Evolutionary conservation across 35 echinoderm and acorn worm genomes (phyloP).

Genomic region (Acanthaster planci): DNA sequence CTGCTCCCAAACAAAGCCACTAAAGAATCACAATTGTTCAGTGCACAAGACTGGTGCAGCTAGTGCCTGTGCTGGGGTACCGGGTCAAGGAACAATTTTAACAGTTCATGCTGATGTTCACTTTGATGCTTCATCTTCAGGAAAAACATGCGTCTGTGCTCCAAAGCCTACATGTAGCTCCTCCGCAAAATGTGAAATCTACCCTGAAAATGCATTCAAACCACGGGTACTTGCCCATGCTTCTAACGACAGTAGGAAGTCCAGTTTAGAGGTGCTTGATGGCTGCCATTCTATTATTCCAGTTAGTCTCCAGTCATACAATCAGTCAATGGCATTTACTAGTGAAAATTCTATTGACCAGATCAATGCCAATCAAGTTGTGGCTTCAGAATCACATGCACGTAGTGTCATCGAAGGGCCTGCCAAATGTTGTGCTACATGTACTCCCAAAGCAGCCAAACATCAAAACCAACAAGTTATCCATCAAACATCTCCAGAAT

Average conservation of each 20-base stretch:
- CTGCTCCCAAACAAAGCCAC: not conserved
- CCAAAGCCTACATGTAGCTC: not conserved
- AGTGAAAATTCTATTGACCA: not conserved
- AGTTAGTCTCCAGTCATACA: not conserved
- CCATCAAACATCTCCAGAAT: slow-evolving; percentile 25
- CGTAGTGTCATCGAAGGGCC: not conserved
- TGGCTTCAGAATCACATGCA: not conserved
- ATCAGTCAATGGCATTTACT: not conserved
- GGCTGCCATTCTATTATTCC: not conserved
- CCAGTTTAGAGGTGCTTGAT: too few species aligned
- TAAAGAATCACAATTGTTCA: not conserved
- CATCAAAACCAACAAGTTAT: not conserved
- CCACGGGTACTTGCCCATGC: too few species aligned
- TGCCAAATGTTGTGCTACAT: not conserved
- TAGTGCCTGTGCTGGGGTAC: not conserved
- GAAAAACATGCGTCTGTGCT: not conserved
- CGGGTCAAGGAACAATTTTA: not conserved
- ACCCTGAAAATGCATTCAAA: too few species aligned
- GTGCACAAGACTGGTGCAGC: too few species aligned
- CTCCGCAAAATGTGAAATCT: too few species aligned
- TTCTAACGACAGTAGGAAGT: too few species aligned
- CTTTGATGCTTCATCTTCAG: not conserved
- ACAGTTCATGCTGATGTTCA: not conserved
- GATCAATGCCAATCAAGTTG: too few species aligned
- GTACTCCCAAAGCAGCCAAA: not conserved